Base-by-base conservation (phyloP, 2,113 vertebrate genomes). In the Mugil cephalus region DNA sequence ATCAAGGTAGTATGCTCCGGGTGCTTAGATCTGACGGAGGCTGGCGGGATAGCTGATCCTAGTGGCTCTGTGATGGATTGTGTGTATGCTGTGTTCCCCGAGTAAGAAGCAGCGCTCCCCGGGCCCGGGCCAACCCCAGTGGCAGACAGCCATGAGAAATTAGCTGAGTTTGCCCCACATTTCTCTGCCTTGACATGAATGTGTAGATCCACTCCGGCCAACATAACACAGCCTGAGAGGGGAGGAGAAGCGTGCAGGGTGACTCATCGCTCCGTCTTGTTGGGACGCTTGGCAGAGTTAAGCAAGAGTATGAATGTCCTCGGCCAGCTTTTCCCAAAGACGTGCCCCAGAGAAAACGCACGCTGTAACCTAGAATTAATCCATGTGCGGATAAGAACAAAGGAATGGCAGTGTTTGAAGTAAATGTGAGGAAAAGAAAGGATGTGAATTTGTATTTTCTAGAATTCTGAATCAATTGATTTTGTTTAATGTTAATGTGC, bases 111-210 rank as follows among this genome's bases (percentile, higher is more conserved):
- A 17, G 62, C 43, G 61, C 48, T 79, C 70, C 61, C 79, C 18
- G 50, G 39, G 40, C 69, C n/a, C 54, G 38, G 60, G 47, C 60
- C 24, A 60, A 67, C 74, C 72, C 72, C 62, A 51, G 50, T 80
- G 82, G 77, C 77, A 55, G 61, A 40, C 8, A 69, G 79, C 79
- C 67, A 56, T 51, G 55, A 82, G 58, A 77, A 81, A 86, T 86
- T 77, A 79, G 46, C 47, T 50, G 70, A 82, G 51, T 79, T 62
- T 65, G 45, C 53, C 69, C 62, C 42, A 66, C 73, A 80, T 88
- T 71, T 72, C 47, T 76, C 58, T 61, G 51, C 53, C 69, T 59
- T 58, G 36, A 77, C 48, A 73, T 58, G 64, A 78, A 77, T 78
- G 51, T 70, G 48, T 39, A 77, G 36, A 75, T 87, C 65, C 36